Base-by-base conservation (phyloP, 2,113 vertebrate genomes). In the Coptodon rendalli region DNA sequence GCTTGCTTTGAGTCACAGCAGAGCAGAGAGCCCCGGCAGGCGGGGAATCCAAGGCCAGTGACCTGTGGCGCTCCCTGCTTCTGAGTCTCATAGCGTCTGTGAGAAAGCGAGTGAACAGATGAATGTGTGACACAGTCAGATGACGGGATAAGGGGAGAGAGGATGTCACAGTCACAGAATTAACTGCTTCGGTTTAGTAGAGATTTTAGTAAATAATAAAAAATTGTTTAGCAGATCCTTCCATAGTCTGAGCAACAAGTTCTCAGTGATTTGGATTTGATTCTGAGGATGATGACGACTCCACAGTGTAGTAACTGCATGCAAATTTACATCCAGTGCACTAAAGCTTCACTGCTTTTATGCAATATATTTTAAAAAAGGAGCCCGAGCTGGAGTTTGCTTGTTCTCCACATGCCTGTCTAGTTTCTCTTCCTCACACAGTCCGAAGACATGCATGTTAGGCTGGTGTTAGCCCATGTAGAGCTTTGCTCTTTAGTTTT, bases 41-140 rank as follows among this genome's bases (percentile, higher is more conserved):
- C 83, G 12, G 86, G 78, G 87, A 81, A 86, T 92, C 82, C 76
- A 9, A 82, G 90, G 91, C 83, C 89, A 52, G 7, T 90, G 90
- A 91, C 88, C 93, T 89, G 78, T 91, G 88, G 86, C 24, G 43
- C 56, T 88, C n/a, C 6, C 61, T 83, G 85, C 78, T 22, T 82
- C 48, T 82, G 86, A 48, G 12, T 86, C 43, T 84, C 34, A 50
- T 52, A 68, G 87, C 34, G 6, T 84, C 81, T 91, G 80, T 90
- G 93, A 79, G 92, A 92, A 89, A 83, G 56, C 4, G 52, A 87
- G 38, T 82, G 78, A 57, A 86, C 50, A 84, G 6, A 73, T 66
- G 80, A 56, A 87, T 87, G 19, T 76, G 87, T 90, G 94, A 95
- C 89, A 82, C 31, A 89, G 90, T 94, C 92, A 91, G 86, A 88